These are phyloP conservation scores for Deilephila elpenor DNA, from an alignment of 2,888 invertebrate genomes.

Conservation along the genomic window DNA sequence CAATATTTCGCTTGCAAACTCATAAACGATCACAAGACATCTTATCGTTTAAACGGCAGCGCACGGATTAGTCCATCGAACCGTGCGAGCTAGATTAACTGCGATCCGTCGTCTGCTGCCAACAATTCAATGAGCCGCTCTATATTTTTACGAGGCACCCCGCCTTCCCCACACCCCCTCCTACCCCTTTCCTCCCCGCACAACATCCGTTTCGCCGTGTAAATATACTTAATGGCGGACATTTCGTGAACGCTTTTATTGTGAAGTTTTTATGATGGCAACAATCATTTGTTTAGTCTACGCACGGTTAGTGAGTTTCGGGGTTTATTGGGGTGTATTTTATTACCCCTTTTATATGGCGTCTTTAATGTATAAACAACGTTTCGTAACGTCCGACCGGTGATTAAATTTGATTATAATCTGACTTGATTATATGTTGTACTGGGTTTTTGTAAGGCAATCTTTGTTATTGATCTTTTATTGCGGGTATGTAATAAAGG, in stretches of 20 bases:
- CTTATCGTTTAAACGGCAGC: conserved; percentile 42
- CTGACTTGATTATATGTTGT: conserved; percentile 70
- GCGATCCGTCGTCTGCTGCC: conserved; percentile 71
- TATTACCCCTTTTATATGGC: conserved; percentile 74
- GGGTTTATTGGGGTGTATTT: conserved; percentile 80
- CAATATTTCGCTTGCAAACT: not conserved
- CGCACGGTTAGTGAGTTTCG: conserved; percentile 79
- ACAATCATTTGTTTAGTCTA: conserved; percentile 84
- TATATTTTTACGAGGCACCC: conserved; percentile 74
- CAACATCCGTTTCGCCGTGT: conserved; percentile 82
- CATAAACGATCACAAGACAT: not conserved
- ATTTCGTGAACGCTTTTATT: conserved; percentile 83
- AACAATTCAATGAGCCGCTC: conserved; percentile 81
- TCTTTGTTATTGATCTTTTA: conserved; percentile 5
- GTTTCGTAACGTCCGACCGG: conserved; percentile 58
- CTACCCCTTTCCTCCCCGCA: conserved; percentile 44
- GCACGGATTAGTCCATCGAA: conserved; percentile 65
- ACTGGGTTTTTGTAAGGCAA: conserved; percentile 48
- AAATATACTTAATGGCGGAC: conserved; percentile 83
- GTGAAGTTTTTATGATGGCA: conserved; percentile 83
- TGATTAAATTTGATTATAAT: conserved; percentile 78
- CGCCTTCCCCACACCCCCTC: conserved; percentile 42
- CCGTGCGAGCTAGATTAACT: conserved; percentile 70
- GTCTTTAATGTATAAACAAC: conserved; percentile 68
- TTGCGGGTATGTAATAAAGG: not conserved